phyloP scores from a whole-genome alignment of 2,888 invertebrate species.

The Torymus texanus region DNA sequence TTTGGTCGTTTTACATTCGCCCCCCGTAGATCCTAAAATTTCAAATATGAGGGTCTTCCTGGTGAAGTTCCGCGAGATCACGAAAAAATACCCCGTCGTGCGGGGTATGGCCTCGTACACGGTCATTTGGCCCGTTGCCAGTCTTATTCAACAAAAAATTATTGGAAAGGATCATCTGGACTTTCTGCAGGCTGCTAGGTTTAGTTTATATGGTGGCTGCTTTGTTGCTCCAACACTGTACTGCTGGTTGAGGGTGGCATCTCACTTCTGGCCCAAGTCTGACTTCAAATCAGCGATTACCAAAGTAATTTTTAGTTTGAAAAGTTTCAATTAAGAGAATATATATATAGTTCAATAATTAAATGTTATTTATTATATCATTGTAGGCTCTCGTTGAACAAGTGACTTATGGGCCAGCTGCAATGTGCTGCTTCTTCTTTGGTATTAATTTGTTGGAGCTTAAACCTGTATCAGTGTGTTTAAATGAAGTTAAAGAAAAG shows the following conservation, averaged over 20 bases:
- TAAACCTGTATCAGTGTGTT: constrained; percentile 80
- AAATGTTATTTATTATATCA: constrained; percentile 21
- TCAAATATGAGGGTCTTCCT: constrained; percentile 69
- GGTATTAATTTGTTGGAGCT: constrained; percentile 85
- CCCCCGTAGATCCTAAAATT: neutral
- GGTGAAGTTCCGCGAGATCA: constrained; percentile 74
- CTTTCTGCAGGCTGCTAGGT: constrained; percentile 80
- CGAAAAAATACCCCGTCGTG: constrained; percentile 76
- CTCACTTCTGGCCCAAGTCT: constrained; percentile 84
- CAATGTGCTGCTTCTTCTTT: constrained; percentile 87
- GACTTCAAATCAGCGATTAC: constrained; percentile 82
- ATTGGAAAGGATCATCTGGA: constrained; percentile 71
- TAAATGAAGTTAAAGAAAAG: constrained; percentile 83
- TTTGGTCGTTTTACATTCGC: too few relatives aligned
- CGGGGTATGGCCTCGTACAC: constrained; percentile 80
- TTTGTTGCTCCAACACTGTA: constrained; percentile 89
- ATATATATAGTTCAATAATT: neutral
- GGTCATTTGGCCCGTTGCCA: constrained; percentile 79
- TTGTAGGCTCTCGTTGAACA: constrained; percentile 84
- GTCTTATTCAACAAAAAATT: constrained; percentile 78
- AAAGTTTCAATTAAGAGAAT: too few relatives aligned
- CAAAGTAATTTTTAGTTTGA: constrained; percentile 78
- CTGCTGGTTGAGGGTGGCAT: constrained; percentile 87
- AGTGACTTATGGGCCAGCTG: constrained; percentile 84
- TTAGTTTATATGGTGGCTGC: constrained; percentile 86